Percentiles rank a stretch among this genome's conserved stretches.
These are phyloP conservation scores for Hystrix brachyura DNA, from an alignment of 2,113 vertebrate species.

Conservation along the genomic window DNA sequence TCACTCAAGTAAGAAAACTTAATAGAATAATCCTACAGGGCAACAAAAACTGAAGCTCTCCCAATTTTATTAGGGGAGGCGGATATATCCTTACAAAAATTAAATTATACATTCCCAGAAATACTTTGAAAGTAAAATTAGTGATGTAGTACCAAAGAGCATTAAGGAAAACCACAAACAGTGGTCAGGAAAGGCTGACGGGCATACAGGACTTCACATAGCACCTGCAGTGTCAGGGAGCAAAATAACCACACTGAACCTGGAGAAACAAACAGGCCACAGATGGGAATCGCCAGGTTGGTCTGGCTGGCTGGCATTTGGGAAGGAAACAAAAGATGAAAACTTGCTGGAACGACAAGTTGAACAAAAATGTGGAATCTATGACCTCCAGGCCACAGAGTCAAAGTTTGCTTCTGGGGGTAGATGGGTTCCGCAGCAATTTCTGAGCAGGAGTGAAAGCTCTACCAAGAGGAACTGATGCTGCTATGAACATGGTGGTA, in stretches of 20 bases:
- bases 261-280: not conserved
- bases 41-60: not conserved
- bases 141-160: not conserved
- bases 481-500: too few relatives aligned
- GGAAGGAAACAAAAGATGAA: not conserved
- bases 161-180: not conserved
- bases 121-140: not conserved
- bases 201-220: not conserved
- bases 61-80: not conserved
- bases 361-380: not conserved
- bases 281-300: not conserved
- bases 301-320: not conserved
- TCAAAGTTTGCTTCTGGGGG: not conserved
- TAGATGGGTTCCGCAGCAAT: not conserved
- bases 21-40: not conserved
- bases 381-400: not conserved
- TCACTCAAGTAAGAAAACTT: not conserved
- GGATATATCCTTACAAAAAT: not conserved
- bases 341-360: not conserved
- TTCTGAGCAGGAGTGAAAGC: slow-evolving; percentile 12
- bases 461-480: not conserved
- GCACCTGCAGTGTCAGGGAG: not conserved
- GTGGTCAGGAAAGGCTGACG: not conserved
- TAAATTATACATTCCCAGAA: not conserved
- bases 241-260: not conserved